Base-by-base conservation (phyloP, 2,888 invertebrate species). In the Noctua janthina region DNA sequence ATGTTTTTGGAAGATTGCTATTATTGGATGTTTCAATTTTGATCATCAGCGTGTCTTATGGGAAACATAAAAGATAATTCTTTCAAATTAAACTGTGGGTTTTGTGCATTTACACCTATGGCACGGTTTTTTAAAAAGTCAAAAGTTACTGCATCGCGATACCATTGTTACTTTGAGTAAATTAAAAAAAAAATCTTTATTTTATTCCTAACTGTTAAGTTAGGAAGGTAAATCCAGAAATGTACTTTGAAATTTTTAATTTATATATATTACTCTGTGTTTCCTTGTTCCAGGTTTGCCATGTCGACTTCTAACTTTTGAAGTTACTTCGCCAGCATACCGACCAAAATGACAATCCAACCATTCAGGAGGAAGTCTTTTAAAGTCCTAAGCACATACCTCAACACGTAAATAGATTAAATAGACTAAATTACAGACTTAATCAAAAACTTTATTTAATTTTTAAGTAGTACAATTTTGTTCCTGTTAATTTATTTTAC, bases 341-440 rank as follows among this genome's bases (percentile, higher is more conserved):
- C 92, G 78, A 89, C 91, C 94, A 96, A 95, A 87, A 97, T 96
- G 97, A 93, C 87, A 90, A 89, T 88, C 88, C 92, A 90, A 88
- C 95, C 92, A n/a, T 93, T 94, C 87, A 92, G 96, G 79, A 95
- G 92, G 91, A 96, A 95, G 90, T 92, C 94, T 1, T 94, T 91
- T 87, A 96, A 96, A 92, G 93, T 93, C 76, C 91, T 95, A 39
- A 93, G 92, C 91, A 96, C 95, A 7, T 97, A 92, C 89, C 91
- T 96, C 2, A 96, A 96, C 92, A 96, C 97, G 93, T 97, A 94
- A 94, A 93, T 88, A 72, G n/a, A 79, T 62, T 23, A 39, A 76
- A 80, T 79, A 67, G 67, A 39, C 81, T 56, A 78, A 79, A 83
- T 85, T 81, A 83, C 81, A 79, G 90, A 84, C 91, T 82, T 83